Percentiles rank a stretch among this genome's conserved stretches.
phyloP scores from a whole-genome alignment of 2,888 invertebrate species.

The Camponotus fellah region DNA sequence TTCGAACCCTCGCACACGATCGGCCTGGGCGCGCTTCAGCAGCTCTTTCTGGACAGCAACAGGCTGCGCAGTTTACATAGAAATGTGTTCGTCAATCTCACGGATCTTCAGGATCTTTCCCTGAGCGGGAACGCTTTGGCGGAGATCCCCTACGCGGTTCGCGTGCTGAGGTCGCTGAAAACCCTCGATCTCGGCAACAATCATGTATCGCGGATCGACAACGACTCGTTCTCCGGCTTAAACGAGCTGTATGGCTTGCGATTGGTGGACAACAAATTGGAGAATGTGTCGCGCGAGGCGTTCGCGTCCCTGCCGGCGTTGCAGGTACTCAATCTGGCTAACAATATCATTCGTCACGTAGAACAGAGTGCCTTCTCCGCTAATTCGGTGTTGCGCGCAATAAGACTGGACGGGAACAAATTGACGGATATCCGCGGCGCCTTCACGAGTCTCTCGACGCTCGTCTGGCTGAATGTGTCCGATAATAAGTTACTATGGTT shows the following conservation, averaged over 20 bases:
- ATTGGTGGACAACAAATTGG: constrained; percentile 93
- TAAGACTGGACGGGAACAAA: constrained; percentile 93
- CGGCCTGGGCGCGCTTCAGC: constrained; percentile 91
- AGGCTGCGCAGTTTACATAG: constrained; percentile 90
- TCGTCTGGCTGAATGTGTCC: constrained; percentile 94
- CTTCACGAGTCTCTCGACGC: constrained; percentile 91
- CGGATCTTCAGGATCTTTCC: constrained; percentile 92
- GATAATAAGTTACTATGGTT: constrained; percentile 93
- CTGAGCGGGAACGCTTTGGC: constrained; percentile 91
- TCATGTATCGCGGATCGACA: constrained; percentile 90
- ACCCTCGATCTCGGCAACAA: constrained; percentile 94
- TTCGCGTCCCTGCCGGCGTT: constrained; percentile 91
- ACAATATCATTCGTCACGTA: constrained; percentile 92
- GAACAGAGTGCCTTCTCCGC: constrained; percentile 93
- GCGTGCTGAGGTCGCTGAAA: constrained; percentile 90
- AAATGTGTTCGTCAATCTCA: constrained; percentile 92
- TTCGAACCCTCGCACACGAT: constrained; percentile 91
- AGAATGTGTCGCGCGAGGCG: constrained; percentile 91
- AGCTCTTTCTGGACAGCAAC: constrained; percentile 92
- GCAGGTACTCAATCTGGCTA: constrained; percentile 93
- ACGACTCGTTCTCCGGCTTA: constrained; percentile 91
- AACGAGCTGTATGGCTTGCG: constrained; percentile 92
- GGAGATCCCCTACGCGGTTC: constrained; percentile 91
- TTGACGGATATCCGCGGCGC: constrained; percentile 92
- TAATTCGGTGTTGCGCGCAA: constrained; percentile 91